phyloP scores from a whole-genome alignment of 1,140 invertebrate species.

The Musca domestica region DNA sequence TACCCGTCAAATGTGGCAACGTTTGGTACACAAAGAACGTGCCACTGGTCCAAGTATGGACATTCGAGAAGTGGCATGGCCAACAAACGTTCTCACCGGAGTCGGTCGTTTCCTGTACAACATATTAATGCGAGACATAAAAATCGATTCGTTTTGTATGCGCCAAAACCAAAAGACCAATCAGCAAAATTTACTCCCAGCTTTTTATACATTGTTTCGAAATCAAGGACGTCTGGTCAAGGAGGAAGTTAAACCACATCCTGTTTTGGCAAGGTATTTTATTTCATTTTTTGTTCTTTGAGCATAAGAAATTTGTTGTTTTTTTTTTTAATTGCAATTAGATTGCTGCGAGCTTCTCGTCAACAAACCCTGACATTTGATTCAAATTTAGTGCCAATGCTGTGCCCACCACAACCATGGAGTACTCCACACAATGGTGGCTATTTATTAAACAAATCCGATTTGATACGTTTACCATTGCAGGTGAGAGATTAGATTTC shows the following conservation, averaged over 20 bases:
- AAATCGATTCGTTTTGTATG: slow-evolving; percentile 72
- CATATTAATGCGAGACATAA: slow-evolving; percentile 82
- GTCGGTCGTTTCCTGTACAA: slow-evolving; percentile 84
- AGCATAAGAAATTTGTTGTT: no score
- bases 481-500: slow-evolving; percentile 34
- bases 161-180: slow-evolving; percentile 54
- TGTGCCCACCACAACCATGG: slow-evolving; percentile 84
- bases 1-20: slow-evolving; percentile 72
- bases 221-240: slow-evolving; percentile 62
- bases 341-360: slow-evolving; percentile 66
- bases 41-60: slow-evolving; percentile 63
- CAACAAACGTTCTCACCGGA: slow-evolving; percentile 58
- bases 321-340: slow-evolving; percentile 25
- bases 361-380: slow-evolving; percentile 70
- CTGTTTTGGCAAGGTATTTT: slow-evolving; percentile 60
- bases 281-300: neutral
- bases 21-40: slow-evolving; percentile 58
- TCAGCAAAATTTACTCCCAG: slow-evolving; percentile 62
- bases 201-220: slow-evolving; percentile 79
- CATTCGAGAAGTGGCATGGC: slow-evolving; percentile 64
- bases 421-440: slow-evolving; percentile 63
- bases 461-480: slow-evolving; percentile 61
- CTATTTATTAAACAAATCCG: slow-evolving; percentile 69
- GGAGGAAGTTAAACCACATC: slow-evolving; percentile 85
- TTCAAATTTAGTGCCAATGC: slow-evolving; percentile 68